Evolutionary conservation across 2,888 invertebrate genomes (phyloP).

Genomic region (Lypha dubia): DNA sequence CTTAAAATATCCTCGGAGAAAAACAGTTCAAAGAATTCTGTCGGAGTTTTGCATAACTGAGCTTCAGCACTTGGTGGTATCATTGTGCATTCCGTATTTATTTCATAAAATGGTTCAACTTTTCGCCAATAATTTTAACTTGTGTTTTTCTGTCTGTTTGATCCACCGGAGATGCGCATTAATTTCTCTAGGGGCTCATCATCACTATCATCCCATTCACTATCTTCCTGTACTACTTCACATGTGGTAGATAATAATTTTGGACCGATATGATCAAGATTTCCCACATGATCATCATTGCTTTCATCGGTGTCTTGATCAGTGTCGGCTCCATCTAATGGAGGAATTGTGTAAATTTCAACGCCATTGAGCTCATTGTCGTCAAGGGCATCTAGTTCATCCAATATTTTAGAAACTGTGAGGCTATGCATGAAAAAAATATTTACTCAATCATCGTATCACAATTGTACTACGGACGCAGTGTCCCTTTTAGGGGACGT

Average conservation of each 20-base stretch:
- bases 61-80: conserved; percentile 24
- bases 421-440: conserved; percentile 26
- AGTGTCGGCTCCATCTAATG: conserved; percentile 40
- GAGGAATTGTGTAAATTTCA: conserved; percentile 34
- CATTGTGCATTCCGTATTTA: conserved; percentile 29
- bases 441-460: conserved; percentile 3
- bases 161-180: background rate
- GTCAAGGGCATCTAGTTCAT: background rate
- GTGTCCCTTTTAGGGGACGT: conserved; percentile 28
- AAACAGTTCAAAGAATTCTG: conserved; percentile 28
- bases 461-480: conserved; percentile 32
- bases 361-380: too few relatives aligned
- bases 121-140: conserved; percentile 17
- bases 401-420: conserved; percentile 17
- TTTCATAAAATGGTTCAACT: conserved; percentile 20
- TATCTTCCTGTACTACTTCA: conserved; percentile 33
- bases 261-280: conserved; percentile 27
- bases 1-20: background rate
- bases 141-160: background rate
- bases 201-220: conserved; percentile 31
- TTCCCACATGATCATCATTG: conserved; percentile 37
- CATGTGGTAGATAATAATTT: conserved; percentile 37
- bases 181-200: too few relatives aligned
- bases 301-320: conserved; percentile 35
- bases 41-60: conserved; percentile 34